Evolutionary conservation across 1,140 invertebrate genomes (phyloP), one percentile per base, ranked within the genome.

Genomic region (Pinna nobilis): DNA sequence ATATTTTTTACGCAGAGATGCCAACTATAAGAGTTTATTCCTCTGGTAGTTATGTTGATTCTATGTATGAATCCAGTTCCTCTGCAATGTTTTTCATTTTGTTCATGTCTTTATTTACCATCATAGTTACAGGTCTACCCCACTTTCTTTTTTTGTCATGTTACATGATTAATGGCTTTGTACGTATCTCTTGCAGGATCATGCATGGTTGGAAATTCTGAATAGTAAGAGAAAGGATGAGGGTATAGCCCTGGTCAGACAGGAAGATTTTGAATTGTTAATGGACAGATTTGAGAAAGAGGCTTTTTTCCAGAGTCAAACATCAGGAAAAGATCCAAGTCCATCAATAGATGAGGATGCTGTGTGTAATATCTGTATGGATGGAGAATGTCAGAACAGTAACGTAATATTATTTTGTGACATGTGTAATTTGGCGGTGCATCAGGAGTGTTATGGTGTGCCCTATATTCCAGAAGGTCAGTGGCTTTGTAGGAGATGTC

Each of bases 391-490:
- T 89, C 95, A 97, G 84, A 98, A 98, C 87, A 96, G 95, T 71
- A 99, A 99, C 89, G 95, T 95, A 39, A 96, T 96, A 82, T 91
- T 99, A 37, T 99, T 99, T 89, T 99, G 98, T 91, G 98, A 99
- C 90, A 99, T 99, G 97, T 99, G 98, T 89, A 99, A 99, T 90
- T 90, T 99, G 33, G 97, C 98, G 23, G 98, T 99, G 23, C 97
- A 99, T 90, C 98, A 99, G 89, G 98, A 99, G 90, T 99, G 98
- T 87, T 99, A 99, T 89, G 98, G 98, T 57, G 97, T 98, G 7
- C 98, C 98, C 20, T 99, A 99, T 85, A 99, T 99, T 83, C 98
- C 98, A 0, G 98, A 99, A 89, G 98, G 98, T 23, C 97, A 99
- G 87, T 99, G 98, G 98, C 89, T 99, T 18, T 99, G 98, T 89